Conservation (phyloP, 2,797 vertebrate species). For the Lagorchestes hirsutus region DNA sequence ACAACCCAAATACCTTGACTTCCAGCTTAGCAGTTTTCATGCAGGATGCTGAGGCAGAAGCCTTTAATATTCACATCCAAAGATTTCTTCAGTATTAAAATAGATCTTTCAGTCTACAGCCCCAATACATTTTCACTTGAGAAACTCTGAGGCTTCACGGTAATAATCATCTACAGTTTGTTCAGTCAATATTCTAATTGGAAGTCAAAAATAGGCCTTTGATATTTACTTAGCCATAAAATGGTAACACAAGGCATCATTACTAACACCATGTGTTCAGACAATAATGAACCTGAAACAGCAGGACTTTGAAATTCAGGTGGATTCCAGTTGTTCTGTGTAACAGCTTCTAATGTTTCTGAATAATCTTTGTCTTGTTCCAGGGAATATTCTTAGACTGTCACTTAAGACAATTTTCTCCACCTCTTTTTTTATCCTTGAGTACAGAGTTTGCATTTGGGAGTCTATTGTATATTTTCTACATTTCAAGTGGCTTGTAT, state of each 20-base stretch:
- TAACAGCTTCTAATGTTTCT: neutral
- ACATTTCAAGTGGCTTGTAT: neutral
- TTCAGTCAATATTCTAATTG: neutral
- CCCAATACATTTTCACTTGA: neutral
- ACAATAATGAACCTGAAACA: neutral
- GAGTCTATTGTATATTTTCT: neutral
- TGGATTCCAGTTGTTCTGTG: neutral
- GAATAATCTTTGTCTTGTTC: neutral
- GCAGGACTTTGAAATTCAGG: neutral
- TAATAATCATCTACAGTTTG: neutral
- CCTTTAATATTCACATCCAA: neutral
- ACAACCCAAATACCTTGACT: neutral
- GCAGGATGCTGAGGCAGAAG: neutral
- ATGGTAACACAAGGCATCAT: neutral
- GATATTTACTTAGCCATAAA: neutral
- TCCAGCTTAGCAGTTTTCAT: neutral
- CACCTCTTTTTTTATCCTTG: neutral
- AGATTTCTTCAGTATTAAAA: neutral
- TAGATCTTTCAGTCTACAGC: neutral
- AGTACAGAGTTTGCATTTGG: neutral
- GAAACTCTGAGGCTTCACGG: neutral
- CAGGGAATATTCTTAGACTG: too few species aligned
- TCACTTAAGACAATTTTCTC: neutral
- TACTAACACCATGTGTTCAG: neutral
- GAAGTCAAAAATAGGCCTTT: neutral